These are phyloP conservation scores for Lacerta bilineata DNA, from an alignment of 2,797 vertebrate genomes.

Conservation along the genomic window DNA sequence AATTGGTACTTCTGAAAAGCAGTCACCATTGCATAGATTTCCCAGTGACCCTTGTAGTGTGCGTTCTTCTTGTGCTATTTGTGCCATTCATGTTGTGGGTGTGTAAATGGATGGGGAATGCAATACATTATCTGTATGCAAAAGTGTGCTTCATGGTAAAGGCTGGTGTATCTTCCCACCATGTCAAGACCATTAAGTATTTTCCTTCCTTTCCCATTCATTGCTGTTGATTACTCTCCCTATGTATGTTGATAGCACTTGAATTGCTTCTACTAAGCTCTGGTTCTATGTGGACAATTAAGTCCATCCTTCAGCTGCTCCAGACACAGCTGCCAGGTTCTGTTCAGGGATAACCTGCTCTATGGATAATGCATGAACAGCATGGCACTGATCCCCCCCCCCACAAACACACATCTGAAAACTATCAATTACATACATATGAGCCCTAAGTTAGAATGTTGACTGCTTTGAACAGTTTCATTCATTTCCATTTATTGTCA, in stretches of 20 bases:
- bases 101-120: background rate
- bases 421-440: background rate
- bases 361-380: background rate
- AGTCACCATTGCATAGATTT: background rate
- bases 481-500: slow-evolving; percentile 51
- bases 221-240: too few relatives aligned
- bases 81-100: background rate
- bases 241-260: background rate
- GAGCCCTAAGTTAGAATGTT: background rate
- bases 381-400: background rate
- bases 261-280: background rate
- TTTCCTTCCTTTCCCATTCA: background rate
- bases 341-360: background rate
- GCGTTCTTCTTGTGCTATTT: background rate
- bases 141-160: background rate
- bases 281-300: background rate
- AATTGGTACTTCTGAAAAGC: background rate
- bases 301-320: background rate
- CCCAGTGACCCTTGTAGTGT: background rate
- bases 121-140: background rate
- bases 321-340: background rate
- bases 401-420: background rate
- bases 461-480: slow-evolving; percentile 39
- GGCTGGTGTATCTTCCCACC: background rate
- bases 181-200: background rate